Evolutionary conservation across 2,888 invertebrate genomes (phyloP), one percentile per base, ranked within the genome.

Genomic region (Diploptera punctata): DNA sequence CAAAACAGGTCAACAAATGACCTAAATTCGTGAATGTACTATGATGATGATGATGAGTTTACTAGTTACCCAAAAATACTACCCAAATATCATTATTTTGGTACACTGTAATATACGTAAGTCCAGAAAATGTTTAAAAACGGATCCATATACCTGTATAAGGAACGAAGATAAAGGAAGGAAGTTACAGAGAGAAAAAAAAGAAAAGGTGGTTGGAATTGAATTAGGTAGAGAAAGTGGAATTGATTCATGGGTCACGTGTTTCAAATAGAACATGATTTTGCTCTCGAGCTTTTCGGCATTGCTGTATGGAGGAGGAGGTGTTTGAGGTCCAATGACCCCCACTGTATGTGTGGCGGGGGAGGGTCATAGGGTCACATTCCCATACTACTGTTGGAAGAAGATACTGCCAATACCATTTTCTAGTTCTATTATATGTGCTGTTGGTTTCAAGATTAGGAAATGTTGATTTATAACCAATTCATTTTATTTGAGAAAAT

Each of bases 201-300:
- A n/a, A 10, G 21, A 21, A 5, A 5, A 52, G 21, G n/a, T 2
- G 24, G 10, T 16, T 3, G 24, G 5, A 21, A 13, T 3, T 3
- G 19, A 52, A 10, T 10, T 16, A 21, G 19, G 13, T 3, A 10
- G 52, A 10, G 24, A 24, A 3, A 0, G 10, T 52, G 5, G 21
- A 52, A 52, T 52, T 52, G 52, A 52, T 52, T 52, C 52, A 52
- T 24, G 52, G 52, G 52, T 52, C 52, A 52, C 10, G 52, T 21
- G 52, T 19, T 52, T 2, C 24, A 9, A 52, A 24, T 24, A 24
- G 24, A 24, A 52, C 52, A 52, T 13, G 52, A 52, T 24, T 52
- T 52, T 24, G 52, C 52, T 52, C 52, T 52, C 24, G 24, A 52
- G 52, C 3, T 4, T 52, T 52, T 52, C 24, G 52, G 52, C 52